Evolutionary conservation across 2,888 invertebrate species (phyloP).

Genomic region (Apotomis capreana): DNA sequence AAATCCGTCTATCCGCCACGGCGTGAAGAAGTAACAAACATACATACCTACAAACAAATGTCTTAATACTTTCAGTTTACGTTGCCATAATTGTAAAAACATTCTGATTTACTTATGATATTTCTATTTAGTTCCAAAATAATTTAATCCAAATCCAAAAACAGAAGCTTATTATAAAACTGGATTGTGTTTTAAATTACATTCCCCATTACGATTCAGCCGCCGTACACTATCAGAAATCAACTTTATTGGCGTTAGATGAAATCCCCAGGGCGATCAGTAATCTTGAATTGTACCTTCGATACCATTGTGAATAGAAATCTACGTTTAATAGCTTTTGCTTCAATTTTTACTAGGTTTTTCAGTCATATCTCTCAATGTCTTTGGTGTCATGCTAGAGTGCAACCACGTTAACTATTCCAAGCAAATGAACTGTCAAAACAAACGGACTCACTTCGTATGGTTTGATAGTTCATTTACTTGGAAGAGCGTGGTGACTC

Average conservation of each 20-base stretch:
- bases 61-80: too few relatives aligned
- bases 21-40: too few relatives aligned
- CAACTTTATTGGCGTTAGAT: slow-evolving; percentile 37
- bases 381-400: too few relatives aligned
- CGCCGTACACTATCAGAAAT: slow-evolving; percentile 34
- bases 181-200: slow-evolving; percentile 16
- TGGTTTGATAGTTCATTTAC: too few relatives aligned
- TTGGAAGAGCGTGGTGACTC: too few relatives aligned
- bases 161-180: slow-evolving; percentile 15
- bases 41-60: too few relatives aligned
- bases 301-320: slow-evolving; percentile 27
- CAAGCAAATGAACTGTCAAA: too few relatives aligned
- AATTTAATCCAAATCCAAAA: slow-evolving; percentile 1
- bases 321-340: slow-evolving; percentile 10
- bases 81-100: not conserved
- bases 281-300: slow-evolving; percentile 13
- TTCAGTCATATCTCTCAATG: too few relatives aligned
- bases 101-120: not conserved
- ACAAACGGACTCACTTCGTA: too few relatives aligned
- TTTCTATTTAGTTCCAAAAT: not conserved
- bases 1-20: too few relatives aligned
- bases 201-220: slow-evolving; percentile 30
- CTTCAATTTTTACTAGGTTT: not conserved
- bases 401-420: too few relatives aligned
- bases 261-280: slow-evolving; percentile 25